Evolutionary conservation across 2,113 vertebrate genomes (phyloP).

Genomic region (Pseudopodoces humilis): DNA sequence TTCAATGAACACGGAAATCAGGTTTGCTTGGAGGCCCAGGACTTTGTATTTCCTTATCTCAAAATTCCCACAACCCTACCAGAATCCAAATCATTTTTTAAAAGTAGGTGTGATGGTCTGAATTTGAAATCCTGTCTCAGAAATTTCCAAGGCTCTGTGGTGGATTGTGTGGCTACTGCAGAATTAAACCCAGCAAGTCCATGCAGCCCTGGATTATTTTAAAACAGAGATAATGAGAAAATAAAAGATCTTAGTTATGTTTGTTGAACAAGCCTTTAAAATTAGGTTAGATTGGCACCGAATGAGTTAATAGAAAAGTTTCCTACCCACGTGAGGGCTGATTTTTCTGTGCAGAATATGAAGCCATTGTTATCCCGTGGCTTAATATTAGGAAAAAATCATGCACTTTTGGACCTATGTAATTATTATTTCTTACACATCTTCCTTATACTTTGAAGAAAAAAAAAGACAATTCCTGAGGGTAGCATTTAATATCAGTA

Average conservation of each 20-base stretch:
- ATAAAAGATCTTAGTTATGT: background rate
- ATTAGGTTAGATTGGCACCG: background rate
- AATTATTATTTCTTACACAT: background rate
- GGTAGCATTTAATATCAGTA: constrained; percentile 2
- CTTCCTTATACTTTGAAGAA: background rate
- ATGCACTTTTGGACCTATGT: background rate
- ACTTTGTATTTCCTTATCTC: background rate
- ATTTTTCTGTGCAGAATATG: background rate
- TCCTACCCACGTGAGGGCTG: background rate
- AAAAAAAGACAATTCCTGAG: background rate
- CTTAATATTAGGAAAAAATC: background rate
- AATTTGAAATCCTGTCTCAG: background rate
- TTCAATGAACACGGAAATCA: background rate
- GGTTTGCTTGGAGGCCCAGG: background rate
- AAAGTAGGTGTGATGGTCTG: background rate
- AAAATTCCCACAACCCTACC: background rate
- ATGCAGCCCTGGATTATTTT: background rate
- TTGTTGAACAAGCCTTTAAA: background rate
- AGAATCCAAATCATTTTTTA: accelerated
- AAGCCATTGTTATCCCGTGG: background rate
- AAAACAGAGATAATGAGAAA: background rate
- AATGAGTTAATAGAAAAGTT: background rate
- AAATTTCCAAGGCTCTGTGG: background rate
- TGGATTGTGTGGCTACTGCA: background rate
- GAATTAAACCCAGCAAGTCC: background rate